Conservation (phyloP, 2,797 vertebrate species). For the Sibirionetta formosa region DNA sequence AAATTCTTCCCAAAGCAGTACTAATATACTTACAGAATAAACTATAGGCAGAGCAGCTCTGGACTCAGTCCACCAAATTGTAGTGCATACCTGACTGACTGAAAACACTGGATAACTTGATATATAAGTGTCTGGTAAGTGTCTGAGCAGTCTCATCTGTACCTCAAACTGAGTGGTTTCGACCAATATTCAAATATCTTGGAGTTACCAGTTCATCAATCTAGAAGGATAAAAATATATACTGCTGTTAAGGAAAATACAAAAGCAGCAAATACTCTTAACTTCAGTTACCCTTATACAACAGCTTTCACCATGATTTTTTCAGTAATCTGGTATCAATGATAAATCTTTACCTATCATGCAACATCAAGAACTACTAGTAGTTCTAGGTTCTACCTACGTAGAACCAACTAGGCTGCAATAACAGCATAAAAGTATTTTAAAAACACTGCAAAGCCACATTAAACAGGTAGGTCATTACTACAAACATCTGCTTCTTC, state of each 20-base stretch:
- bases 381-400: not conserved
- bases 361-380: not conserved
- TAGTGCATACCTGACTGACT: not conserved
- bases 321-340: not conserved
- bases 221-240: not conserved
- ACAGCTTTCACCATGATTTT: not conserved
- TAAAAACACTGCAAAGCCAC: not conserved
- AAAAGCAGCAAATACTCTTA: not conserved
- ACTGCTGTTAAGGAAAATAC: not conserved
- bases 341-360: not conserved
- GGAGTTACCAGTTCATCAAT: not conserved
- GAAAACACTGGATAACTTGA: not conserved
- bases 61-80: not conserved
- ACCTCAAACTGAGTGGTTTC: not conserved
- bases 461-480: not conserved
- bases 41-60: not conserved
- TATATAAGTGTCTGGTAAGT: not conserved
- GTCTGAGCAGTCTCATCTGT: not conserved
- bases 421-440: not conserved
- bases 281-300: not conserved
- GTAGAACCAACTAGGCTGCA: no score
- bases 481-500: not conserved
- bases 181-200: not conserved
- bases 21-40: not conserved
- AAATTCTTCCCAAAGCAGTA: not conserved